phyloP scores from a whole-genome alignment of 2,888 invertebrate genomes.

The Nymphalis c-album region DNA sequence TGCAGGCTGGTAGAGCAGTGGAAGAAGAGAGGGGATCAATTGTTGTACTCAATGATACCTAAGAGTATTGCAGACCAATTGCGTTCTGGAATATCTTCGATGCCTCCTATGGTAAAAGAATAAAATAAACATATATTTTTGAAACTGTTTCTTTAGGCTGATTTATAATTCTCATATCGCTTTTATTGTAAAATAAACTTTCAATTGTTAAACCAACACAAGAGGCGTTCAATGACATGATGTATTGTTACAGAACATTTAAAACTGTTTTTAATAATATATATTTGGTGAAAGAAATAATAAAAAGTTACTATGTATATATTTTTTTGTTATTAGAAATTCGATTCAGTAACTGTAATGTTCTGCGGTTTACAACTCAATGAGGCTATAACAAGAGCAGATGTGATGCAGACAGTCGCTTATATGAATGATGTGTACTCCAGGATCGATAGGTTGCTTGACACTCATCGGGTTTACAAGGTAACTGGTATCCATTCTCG shows the following conservation, averaged over 20 bases:
- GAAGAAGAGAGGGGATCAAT: slow-evolving; percentile 92
- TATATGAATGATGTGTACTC: slow-evolving; percentile 94
- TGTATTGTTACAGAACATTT: no score
- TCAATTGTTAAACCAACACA: no score
- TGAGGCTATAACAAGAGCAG: slow-evolving; percentile 67
- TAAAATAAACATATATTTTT: neutral
- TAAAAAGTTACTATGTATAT: neutral
- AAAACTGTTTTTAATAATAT: no score
- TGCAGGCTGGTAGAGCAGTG: slow-evolving; percentile 89
- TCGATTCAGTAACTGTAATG: slow-evolving; percentile 88
- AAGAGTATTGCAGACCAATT: slow-evolving; percentile 91
- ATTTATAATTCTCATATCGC: no score
- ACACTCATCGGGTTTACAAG: slow-evolving; percentile 93
- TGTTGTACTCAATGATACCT: slow-evolving; percentile 96
- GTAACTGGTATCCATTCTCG: slow-evolving; percentile 59
- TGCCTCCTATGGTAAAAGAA: slow-evolving; percentile 82
- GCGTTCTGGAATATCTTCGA: slow-evolving; percentile 86
- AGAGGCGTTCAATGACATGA: no score
- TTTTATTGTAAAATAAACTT: no score
- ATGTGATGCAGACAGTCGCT: slow-evolving; percentile 88
- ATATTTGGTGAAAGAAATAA: neutral
- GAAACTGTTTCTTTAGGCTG: no score
- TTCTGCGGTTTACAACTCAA: slow-evolving; percentile 87
- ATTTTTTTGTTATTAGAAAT: slow-evolving; percentile 79
- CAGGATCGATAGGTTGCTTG: slow-evolving; percentile 91